Evolutionary conservation across 2,888 invertebrate genomes (phyloP).

Genomic region (Sminthurides aquaticus): DNA sequence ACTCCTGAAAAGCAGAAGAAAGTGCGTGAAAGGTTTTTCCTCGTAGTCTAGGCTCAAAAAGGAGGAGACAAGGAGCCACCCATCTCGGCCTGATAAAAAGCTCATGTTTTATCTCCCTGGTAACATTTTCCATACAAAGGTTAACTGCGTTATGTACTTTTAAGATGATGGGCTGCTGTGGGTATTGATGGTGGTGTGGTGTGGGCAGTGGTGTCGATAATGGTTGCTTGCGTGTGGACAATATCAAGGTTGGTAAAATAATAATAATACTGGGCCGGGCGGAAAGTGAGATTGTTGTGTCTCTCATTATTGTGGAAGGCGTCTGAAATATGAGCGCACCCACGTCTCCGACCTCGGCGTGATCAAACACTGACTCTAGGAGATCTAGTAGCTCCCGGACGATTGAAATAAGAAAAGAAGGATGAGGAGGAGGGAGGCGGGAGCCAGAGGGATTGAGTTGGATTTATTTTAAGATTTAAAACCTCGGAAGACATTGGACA

Average conservation of each 20-base stretch:
- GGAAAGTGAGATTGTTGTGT: neutral
- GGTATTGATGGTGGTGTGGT: neutral
- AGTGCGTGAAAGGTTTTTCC: no score
- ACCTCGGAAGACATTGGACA: no score
- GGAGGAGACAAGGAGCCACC: constrained; percentile 12
- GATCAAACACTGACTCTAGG: neutral
- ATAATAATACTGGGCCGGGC: no score
- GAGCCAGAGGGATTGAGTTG: neutral
- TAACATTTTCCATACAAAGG: neutral
- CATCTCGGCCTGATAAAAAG: constrained; percentile 19
- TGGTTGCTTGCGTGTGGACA: neutral
- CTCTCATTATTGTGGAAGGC: neutral
- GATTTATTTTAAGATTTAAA: neutral
- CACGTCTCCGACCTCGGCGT: neutral
- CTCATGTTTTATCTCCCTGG: constrained; percentile 18
- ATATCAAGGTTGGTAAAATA: neutral
- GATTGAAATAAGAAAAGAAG: no score
- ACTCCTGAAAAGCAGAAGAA: no score
- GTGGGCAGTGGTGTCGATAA: neutral
- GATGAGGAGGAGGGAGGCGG: neutral
- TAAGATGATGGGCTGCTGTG: neutral
- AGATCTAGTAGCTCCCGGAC: no score
- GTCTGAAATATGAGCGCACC: neutral
- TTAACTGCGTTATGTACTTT: neutral
- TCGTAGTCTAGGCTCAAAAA: no score